Base-by-base conservation (phyloP, 2,797 vertebrate species). In the Selene dorsalis region DNA sequence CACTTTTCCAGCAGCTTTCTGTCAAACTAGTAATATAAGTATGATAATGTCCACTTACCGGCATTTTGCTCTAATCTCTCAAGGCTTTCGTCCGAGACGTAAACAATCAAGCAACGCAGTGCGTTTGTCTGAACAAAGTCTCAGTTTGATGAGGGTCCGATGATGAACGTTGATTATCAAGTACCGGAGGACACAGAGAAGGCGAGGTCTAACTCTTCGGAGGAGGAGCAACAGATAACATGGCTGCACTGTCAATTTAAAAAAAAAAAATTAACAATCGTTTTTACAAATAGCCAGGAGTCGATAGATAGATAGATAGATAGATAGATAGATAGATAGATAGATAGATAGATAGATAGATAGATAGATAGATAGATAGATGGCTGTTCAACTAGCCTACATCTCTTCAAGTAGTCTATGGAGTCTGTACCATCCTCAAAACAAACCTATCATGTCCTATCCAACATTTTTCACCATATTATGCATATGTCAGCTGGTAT, bases 41-140 rank as follows among this genome's bases (percentile, higher is more conserved):
- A 41, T 4, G n/a, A 38, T 57, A 0, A n/a, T 20, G 52, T 59
- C 43, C 6, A 92, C 93, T 91, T 86, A 93, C 93, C 77, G 85
- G 9, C 92, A 93, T 93, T 76, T 76, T 87, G 60, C 52, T 74
- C 26, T n/a, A 56, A 58, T 73, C 58, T 3, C 17, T 66, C 22
- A 4, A 8, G 16, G 12, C 75, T 11, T 6, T 68, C 8, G 39
- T 82, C 57, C 2, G 24, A 26, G 11, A 1, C 0, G 53, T 71
- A 50, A 32, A 6, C 0, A 20, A 47, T 2, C 3, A 0, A 28
- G 2, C 1, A 16, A 7, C 48, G 6, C 28, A 13, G 11, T 6
- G 17, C 3, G 2, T 8, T 11, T 57, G 48, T 38, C 32, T 50
- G 10, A 1, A 3, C 30, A 26, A 16, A 47, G 12, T 61, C 67